Base-by-base conservation (phyloP, 2,113 vertebrate species). In the Sinocyclocheilus anophthalmus region DNA sequence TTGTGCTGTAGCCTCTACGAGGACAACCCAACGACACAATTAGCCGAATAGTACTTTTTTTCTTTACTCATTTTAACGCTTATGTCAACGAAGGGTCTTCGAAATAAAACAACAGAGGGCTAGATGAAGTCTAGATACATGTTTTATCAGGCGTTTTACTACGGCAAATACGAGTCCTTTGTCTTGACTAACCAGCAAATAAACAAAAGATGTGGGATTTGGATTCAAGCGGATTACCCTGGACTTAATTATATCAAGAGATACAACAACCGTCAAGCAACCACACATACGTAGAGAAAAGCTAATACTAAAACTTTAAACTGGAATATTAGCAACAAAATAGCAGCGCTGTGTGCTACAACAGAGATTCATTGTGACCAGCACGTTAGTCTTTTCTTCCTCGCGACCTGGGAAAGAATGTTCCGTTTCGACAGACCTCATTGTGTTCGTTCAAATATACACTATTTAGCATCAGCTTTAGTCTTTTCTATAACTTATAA, bases 171-270 rank as follows among this genome's bases (percentile, higher is more conserved):
- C 59, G 16, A 72, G 78, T 89, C 88, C 94, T 95, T 96, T 96
- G 94, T 95, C 94, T 93, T 87, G 90, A 92, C 86, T 88, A 89
- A 94, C 90, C 88, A 89, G 91, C 91, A 93, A 92, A 95, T 93
- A 94, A 95, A 94, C 94, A 94, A 90, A 93, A 93, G 84, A 87
- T 81, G 86, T 65, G 90, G 89, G 84, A 88, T 87, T 85, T 86
- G 86, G 85, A 89, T 87, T 85, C 77, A 88, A 86, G 86, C 88
- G 93, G 93, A 94, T 94, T 94, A 94, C 79, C 85, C 87, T 81
- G 67, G 92, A 92, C 89, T 94, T 93, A 91, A 94, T 94, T 93
- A 90, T 90, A 93, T 89, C 91, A 92, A 91, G 85, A 91, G 89
- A 92, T 85, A 89, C 89, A 89, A 93, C 93, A 93, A 92, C 90